Evolutionary conservation across 1,140 invertebrate species (phyloP).

Genomic region (Gonioctena quinquepunctata): DNA sequence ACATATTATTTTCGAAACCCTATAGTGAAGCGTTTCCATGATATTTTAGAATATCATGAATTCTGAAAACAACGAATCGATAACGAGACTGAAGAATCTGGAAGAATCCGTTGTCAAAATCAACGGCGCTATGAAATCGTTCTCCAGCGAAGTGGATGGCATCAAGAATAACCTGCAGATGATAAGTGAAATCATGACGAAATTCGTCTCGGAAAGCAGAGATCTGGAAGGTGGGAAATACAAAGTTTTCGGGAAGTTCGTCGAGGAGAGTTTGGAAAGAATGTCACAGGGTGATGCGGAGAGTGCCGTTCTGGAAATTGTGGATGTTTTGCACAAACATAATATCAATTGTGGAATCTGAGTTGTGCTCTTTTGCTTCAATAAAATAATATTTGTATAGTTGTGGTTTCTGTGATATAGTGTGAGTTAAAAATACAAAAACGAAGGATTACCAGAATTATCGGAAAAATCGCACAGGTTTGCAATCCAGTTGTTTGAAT

Average conservation of each 20-base stretch:
- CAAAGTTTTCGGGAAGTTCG: slow-evolving; percentile 23
- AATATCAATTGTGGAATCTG: neutral
- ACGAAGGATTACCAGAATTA: too few species aligned
- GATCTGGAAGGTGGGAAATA: neutral
- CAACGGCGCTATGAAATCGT: neutral
- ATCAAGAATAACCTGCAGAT: slow-evolving; percentile 11
- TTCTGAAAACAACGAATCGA: neutral
- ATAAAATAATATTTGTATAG: too few species aligned
- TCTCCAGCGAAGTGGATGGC: neutral
- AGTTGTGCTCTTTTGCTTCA: neutral
- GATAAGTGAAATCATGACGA: slow-evolving; percentile 9
- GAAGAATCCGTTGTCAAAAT: slow-evolving; percentile 2
- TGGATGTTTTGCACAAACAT: slow-evolving; percentile 25
- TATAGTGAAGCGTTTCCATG: neutral
- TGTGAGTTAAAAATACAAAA: too few species aligned
- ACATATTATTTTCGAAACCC: neutral
- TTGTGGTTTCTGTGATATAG: too few species aligned
- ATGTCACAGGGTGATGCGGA: slow-evolving; percentile 19
- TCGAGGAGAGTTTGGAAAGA: slow-evolving; percentile 19
- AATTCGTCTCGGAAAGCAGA: slow-evolving; percentile 7
- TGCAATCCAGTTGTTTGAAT: too few species aligned
- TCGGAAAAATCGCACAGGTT: too few species aligned
- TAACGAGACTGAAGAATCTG: neutral
- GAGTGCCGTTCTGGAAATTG: slow-evolving; percentile 24
- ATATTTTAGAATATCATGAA: neutral